Conservation (phyloP, 2,888 invertebrate genomes). For the Calameuta filiformis region DNA sequence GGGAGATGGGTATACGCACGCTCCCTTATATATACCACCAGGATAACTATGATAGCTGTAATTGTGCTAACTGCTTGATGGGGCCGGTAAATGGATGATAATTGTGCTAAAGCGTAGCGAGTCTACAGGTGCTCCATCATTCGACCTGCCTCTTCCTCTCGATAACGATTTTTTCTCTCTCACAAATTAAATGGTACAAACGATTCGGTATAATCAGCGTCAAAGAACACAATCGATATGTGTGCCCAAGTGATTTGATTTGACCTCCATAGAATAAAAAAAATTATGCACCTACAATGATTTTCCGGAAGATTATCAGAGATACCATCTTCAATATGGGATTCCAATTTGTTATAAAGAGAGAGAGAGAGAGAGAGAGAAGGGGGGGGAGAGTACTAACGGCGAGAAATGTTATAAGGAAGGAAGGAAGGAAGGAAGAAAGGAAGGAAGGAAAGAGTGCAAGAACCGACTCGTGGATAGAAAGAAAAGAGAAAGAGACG, state of each 20-base stretch:
- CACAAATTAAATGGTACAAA: background rate
- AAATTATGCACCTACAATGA: background rate
- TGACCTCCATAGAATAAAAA: background rate
- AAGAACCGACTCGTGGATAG: background rate
- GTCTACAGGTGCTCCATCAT: slow-evolving; percentile 34
- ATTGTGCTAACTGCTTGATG: slow-evolving; percentile 62
- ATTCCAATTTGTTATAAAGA: slow-evolving; percentile 20
- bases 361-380: slow-evolving; percentile 21
- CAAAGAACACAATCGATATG: background rate
- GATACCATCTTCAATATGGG: background rate
- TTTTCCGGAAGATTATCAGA: background rate
- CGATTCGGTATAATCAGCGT: background rate
- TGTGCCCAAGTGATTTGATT: background rate
- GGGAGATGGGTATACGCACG: background rate
- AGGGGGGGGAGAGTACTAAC: background rate
- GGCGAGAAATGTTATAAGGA: background rate
- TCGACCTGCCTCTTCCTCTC: slow-evolving; percentile 7
- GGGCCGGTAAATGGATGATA: slow-evolving; percentile 62
- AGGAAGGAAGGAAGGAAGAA: slow-evolving; percentile 5
- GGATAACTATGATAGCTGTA: slow-evolving; percentile 55
- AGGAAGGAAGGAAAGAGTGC: slow-evolving; percentile 4
- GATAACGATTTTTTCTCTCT: background rate
- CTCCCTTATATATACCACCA: slow-evolving; percentile 37
- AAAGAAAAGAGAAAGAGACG: slow-evolving; percentile 3
- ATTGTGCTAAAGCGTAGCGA: slow-evolving; percentile 42